Conservation (phyloP, 2,797 vertebrate species). For the Eremophila alpestris region DNA sequence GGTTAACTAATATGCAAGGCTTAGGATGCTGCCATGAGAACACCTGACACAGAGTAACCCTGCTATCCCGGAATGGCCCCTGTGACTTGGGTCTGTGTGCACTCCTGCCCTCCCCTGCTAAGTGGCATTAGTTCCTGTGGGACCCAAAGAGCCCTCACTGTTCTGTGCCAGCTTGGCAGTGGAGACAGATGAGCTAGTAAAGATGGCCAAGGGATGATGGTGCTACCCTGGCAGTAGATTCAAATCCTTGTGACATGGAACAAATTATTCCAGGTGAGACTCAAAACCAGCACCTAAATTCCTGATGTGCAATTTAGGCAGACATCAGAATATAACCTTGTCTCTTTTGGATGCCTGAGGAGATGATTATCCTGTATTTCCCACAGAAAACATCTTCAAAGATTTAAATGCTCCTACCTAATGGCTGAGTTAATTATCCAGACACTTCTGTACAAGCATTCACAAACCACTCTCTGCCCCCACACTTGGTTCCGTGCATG, state of each 20-base stretch:
- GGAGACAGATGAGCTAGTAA: neutral
- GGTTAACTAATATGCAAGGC: neutral
- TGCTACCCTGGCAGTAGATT: neutral
- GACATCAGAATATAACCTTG: neutral
- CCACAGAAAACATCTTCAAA: neutral
- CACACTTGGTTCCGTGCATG: neutral
- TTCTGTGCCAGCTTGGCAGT: neutral
- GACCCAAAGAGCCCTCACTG: neutral
- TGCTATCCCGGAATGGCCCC: neutral
- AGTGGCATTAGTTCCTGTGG: neutral
- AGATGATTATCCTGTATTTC: neutral
- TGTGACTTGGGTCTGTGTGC: neutral
- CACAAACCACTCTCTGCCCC: neutral
- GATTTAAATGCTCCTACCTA: neutral
- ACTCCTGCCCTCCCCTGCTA: neutral
- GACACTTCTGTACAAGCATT: neutral
- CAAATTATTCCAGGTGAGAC: neutral
- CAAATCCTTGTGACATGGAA: neutral
- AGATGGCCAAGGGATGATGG: neutral
- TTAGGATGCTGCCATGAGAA: neutral
- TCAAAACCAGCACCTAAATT: neutral
- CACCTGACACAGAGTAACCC: neutral
- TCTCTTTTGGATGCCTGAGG: neutral
- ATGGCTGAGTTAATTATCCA: neutral
- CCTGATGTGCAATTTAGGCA: neutral